Evolutionary conservation across 2,888 invertebrate species (phyloP).

Genomic region (Drosophila aldrichi): DNA sequence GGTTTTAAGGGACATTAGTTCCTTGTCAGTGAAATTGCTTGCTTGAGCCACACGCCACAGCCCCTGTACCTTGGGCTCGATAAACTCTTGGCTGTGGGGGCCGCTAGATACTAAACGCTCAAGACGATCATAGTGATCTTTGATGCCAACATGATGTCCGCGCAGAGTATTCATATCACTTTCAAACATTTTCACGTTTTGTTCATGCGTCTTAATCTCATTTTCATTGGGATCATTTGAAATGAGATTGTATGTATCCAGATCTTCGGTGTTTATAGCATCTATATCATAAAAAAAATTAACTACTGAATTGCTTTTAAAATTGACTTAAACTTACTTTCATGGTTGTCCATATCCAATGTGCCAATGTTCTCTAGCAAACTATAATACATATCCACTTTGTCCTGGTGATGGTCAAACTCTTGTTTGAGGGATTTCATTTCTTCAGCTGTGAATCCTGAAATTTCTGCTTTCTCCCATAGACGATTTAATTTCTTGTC

Average conservation of each 20-base stretch:
- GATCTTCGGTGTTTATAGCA: constrained; percentile 90
- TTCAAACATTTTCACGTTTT: constrained; percentile 87
- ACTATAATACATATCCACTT: constrained; percentile 95
- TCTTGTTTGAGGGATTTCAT: constrained; percentile 93
- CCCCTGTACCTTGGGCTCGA: constrained; percentile 95
- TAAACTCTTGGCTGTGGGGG: constrained; percentile 93
- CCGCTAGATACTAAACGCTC: constrained; percentile 91
- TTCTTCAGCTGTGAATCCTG: constrained; percentile 95
- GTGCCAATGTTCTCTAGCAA: constrained; percentile 90
- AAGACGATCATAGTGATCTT: constrained; percentile 92
- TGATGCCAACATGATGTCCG: constrained; percentile 90
- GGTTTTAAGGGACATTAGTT: constrained; percentile 93
- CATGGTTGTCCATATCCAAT: constrained; percentile 87
- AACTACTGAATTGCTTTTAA: not conserved
- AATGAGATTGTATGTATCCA: constrained; percentile 90
- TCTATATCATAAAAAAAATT: constrained; percentile 86
- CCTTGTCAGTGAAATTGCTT: constrained; percentile 92
- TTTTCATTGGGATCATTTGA: constrained; percentile 87
- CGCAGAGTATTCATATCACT: constrained; percentile 90
- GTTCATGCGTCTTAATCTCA: constrained; percentile 85
- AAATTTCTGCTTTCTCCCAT: constrained; percentile 94
- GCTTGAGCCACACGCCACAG: constrained; percentile 89
- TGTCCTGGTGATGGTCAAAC: constrained; percentile 96
- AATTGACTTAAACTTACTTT: constrained; percentile 87
- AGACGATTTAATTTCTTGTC: constrained; percentile 95